Percentiles rank a stretch among this genome's conserved stretches.
Conservation (phyloP, 1,140 invertebrate species). For the Bombus vancouverensis region DNA sequence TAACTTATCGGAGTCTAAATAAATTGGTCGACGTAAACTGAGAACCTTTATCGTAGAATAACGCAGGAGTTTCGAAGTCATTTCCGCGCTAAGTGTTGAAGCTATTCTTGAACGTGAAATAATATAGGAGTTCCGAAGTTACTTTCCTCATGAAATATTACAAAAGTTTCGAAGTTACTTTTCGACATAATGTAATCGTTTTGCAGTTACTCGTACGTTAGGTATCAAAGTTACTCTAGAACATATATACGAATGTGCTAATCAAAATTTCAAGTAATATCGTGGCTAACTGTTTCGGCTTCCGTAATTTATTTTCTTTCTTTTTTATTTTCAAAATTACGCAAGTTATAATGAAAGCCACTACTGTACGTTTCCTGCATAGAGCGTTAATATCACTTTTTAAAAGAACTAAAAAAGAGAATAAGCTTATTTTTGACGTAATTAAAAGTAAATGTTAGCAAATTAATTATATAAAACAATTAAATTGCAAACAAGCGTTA, state of each 20-base stretch:
- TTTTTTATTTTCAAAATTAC: not conserved
- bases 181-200: not conserved
- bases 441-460: not conserved
- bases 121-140: conserved; percentile 3
- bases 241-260: not conserved
- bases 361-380: too few species aligned
- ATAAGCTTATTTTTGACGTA: not conserved
- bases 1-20: not conserved
- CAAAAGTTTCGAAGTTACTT: not conserved
- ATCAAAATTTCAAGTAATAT: not conserved
- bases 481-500: not conserved
- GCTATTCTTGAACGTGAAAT: conserved; percentile 17
- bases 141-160: conserved; percentile 6
- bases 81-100: conserved; percentile 18
- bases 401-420: not conserved
- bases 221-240: not conserved
- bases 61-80: conserved; percentile 6
- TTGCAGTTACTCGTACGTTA: not conserved
- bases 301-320: not conserved
- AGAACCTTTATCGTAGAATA: not conserved
- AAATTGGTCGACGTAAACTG: conserved; percentile 9
- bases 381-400: not conserved
- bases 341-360: too few species aligned
- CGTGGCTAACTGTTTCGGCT: too few species aligned
- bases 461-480: not conserved